Evolutionary conservation across 1,140 invertebrate species (phyloP).

Genomic region (Musca vetustissima): DNA sequence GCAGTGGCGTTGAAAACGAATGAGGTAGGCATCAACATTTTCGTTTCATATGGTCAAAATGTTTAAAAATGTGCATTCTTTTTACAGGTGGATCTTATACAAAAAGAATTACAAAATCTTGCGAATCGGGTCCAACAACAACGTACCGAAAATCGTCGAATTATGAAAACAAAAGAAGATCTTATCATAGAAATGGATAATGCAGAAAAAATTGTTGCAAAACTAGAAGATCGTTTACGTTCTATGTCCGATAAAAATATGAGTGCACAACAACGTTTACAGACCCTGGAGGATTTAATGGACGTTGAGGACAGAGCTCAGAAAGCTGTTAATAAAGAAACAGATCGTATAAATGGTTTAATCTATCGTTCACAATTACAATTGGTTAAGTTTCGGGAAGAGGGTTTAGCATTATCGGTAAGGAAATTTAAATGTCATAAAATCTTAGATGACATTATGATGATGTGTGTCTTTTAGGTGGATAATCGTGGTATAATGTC

Average conservation of each 20-base stretch:
- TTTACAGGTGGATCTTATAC: conserved; percentile 35
- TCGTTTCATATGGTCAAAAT: too few species aligned
- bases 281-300: conserved; percentile 50
- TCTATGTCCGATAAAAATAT: conserved; percentile 39
- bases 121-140: conserved; percentile 41
- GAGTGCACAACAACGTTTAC: conserved; percentile 43
- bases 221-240: conserved; percentile 35
- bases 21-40: conserved; percentile 28
- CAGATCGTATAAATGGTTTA: conserved; percentile 40
- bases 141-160: conserved; percentile 45
- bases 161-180: conserved; percentile 28
- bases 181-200: conserved; percentile 35
- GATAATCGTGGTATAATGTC: conserved; percentile 37
- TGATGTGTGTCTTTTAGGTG: conserved; percentile 22
- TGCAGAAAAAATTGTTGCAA: conserved; percentile 30
- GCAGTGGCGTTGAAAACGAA: conserved; percentile 38
- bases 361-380: conserved; percentile 46
- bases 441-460: neutral
- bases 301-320: conserved; percentile 37
- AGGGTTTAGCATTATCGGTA: conserved; percentile 36
- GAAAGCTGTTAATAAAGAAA: conserved; percentile 40
- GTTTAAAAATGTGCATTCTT: too few species aligned
- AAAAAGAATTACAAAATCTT: conserved; percentile 45
- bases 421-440: neutral
- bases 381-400: conserved; percentile 36